phyloP scores from a whole-genome alignment of 2,797 vertebrate species.

The Macroramphosus scolopax region DNA sequence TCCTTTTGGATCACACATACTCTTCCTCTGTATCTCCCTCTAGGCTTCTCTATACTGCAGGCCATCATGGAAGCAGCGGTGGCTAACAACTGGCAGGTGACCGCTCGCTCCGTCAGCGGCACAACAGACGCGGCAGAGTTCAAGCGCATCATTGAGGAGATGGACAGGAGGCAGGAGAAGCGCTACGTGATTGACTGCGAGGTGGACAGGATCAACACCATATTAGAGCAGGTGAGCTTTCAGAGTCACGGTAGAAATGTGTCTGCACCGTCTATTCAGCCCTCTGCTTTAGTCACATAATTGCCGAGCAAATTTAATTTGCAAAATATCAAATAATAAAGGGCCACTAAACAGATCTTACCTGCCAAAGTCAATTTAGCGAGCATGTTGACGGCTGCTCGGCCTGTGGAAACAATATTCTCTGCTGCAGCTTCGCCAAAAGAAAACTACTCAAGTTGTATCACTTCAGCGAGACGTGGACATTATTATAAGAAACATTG shows the following conservation, averaged over 20 bases:
- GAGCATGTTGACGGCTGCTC: not conserved
- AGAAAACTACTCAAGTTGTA: not conserved
- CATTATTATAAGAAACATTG: not conserved
- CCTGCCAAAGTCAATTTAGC: not conserved
- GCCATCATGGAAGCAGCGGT: slow-evolving; percentile 99
- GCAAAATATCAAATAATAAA: slow-evolving; percentile 4
- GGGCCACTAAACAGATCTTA: slow-evolving; percentile 1
- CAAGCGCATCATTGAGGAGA: slow-evolving; percentile 97
- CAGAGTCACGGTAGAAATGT: too few relatives aligned
- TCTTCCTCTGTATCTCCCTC: slow-evolving; percentile 8
- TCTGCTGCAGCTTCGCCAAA: not conserved
- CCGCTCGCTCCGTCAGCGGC: slow-evolving; percentile 94
- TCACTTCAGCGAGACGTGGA: not conserved
- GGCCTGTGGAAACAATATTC: not conserved
- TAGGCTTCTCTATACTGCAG: slow-evolving; percentile 98
- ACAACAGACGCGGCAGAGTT: slow-evolving; percentile 95
- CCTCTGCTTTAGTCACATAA: slow-evolving; percentile 6
- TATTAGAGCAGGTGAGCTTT: slow-evolving; percentile 93
- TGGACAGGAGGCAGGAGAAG: slow-evolving; percentile 98
- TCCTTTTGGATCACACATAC: slow-evolving; percentile 21
- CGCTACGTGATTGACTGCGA: slow-evolving; percentile 97
- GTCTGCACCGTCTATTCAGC: not conserved
- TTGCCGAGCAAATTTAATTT: slow-evolving; percentile 4
- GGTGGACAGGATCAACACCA: slow-evolving; percentile 94
- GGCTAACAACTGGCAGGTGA: slow-evolving; percentile 99